Conservation (phyloP, 2,113 vertebrate genomes). For the Oceanodroma tethys region DNA sequence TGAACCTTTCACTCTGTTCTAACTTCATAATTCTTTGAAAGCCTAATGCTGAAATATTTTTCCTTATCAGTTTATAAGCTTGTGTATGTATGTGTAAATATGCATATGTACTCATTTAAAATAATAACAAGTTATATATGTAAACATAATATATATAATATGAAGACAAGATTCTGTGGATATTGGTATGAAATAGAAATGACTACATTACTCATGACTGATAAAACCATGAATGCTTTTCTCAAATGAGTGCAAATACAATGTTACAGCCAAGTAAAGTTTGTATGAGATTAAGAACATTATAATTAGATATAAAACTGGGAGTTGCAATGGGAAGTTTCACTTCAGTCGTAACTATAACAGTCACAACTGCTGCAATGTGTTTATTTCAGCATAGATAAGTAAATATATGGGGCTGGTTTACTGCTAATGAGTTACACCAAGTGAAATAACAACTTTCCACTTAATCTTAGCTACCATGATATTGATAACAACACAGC, state of each 20-base stretch:
- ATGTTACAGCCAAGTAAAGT: not conserved
- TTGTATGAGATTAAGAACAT: not conserved
- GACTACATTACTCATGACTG: not conserved
- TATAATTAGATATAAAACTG: not conserved
- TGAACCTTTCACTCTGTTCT: slow-evolving; percentile 17
- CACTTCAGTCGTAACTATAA: not conserved
- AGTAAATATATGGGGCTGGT: not conserved
- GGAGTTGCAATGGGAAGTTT: not conserved
- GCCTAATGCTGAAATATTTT: not conserved
- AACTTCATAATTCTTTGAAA: slow-evolving; percentile 52
- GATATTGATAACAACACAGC: not conserved
- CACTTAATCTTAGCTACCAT: not conserved
- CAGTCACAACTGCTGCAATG: not conserved
- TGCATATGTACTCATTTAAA: not conserved
- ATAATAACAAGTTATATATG: not conserved
- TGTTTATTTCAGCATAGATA: not conserved
- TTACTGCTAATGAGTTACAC: not conserved
- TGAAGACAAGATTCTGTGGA: not conserved
- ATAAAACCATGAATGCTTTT: not conserved
- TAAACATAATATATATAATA: not conserved
- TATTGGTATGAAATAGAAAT: not conserved
- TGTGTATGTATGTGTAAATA: not conserved
- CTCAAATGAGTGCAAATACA: not conserved
- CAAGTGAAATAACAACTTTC: not conserved
- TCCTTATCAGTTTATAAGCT: slow-evolving; percentile 22